Evolutionary conservation across 2,888 invertebrate genomes (phyloP), one percentile per base, ranked within the genome.

Genomic region (Idaea straminata): DNA sequence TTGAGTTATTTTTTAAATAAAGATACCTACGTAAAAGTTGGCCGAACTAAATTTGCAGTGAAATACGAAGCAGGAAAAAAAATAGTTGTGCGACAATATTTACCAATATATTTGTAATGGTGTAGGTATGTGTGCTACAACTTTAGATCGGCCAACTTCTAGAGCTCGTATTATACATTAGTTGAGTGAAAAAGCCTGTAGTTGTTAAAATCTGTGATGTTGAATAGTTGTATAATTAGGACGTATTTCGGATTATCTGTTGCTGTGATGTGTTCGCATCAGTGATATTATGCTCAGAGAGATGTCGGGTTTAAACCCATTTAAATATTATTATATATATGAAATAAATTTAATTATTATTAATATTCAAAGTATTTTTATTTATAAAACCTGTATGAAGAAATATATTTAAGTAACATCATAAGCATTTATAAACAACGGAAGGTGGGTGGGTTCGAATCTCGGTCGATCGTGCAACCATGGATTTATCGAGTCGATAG

Each of bases 201-300:
- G 34, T 59, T 78, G 78, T 79, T 79, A 76, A 79, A 84, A 88
- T 85, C 89, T 90, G 90, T 90, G 89, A 90, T 91, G 84, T 86
- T 84, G 79, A 80, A 81, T 81, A 81, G 47, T 83, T 25, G 3
- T 25, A 25, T 25, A 2, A 25, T 75, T 83, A 86, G 79, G 76
- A 78, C 73, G 77, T 83, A 81, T 74, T 57, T 63, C 61, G 60
- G 58, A 47, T 62, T 66, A 62, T 59, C 65, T 65, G 62, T 65
- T 66, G 64, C 68, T 65, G 64, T 57, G 68, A 66, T 69, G 71
- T 69, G 67, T 67, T 78, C 83, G 83, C 85, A 81, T 86, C 83
- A 82, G 87, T 89, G 87, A 88, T 88, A 86, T 81, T 86, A 83
- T 87, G 87, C 89, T 89, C 89, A 89, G 84, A 85, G 80, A 78